Base-by-base conservation (phyloP, 2,888 invertebrate genomes). In the Sarcophaga caerulescens region DNA sequence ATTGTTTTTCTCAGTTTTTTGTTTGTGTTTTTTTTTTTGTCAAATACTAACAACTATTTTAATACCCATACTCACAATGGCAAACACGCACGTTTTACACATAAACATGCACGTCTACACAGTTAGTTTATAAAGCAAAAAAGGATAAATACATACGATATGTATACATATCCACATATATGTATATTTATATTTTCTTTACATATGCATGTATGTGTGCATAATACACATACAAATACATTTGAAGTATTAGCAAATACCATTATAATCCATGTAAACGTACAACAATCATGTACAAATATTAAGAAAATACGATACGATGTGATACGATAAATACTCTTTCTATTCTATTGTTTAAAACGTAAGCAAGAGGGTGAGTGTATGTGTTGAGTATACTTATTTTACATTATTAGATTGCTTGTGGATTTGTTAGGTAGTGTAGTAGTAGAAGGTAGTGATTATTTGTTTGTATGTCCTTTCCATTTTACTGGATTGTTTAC, bases 171-270 rank as follows among this genome's bases (percentile, higher is more conserved):
- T 35, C 35, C 6, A 6, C 6, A 35, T 35, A 35, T 6, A 35
- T 35, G 6, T 6, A 6, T 35, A 35, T 35, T 35, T 35, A 35
- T 35, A 35, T 35, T 35, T 35, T 35, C 8, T 8, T 35, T 35
- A n/a, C 5, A 60, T 60, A 10, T 19, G 8, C 2, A 60, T 10
- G 21, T 60, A 8, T 60, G 8, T 19, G 60, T 60, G 17, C 1
- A 60, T 60, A 11, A 21, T 19, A 60, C 60, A 60, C 17, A 60
- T 11, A 21, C 21, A 60, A 21, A 60, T 60, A 60, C 11, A 60
- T n/a, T 60, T 60, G 17, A 35, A 66, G 35, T 71, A 79, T 65
- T 79, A 71, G 35, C 19, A 57, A 71, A 63, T 71, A 44, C 57
- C 57, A 78, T 52, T 63, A 78, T 63, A 70, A 62, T 68, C 25